A percentile compares a stretch with the other conserved stretches of the same genome.
Conservation (phyloP, 2,797 vertebrate species). For the Anguilla pacifica region DNA sequence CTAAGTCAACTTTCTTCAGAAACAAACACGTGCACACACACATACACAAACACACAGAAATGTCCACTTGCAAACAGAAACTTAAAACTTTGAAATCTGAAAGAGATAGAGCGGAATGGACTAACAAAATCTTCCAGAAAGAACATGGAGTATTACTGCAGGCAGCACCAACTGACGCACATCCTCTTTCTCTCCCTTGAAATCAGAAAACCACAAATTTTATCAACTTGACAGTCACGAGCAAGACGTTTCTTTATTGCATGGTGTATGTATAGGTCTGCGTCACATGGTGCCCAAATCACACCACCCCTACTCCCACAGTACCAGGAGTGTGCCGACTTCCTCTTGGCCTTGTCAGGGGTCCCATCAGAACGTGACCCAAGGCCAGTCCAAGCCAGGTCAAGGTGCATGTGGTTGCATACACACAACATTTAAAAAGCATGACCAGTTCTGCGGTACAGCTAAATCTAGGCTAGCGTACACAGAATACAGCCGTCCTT, state of each 20-base stretch:
- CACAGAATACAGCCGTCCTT: neutral
- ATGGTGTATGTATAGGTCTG: neutral
- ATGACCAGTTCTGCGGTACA: neutral
- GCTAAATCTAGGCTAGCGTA: neutral
- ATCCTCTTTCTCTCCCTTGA: neutral
- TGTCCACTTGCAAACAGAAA: neutral
- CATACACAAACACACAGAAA: constrained; percentile 20
- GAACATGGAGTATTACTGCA: neutral
- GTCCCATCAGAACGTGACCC: neutral
- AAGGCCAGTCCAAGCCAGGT: neutral
- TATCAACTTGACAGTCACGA: neutral
- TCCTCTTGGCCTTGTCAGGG: neutral
- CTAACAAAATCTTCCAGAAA: neutral
- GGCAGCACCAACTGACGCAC: neutral
- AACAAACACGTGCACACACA: neutral
- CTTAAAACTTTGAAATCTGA: neutral
- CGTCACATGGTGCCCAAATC: neutral
- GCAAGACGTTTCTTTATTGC: neutral
- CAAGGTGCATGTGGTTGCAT: neutral
- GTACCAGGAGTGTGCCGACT: neutral
- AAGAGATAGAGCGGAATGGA: neutral
- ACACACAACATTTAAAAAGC: neutral
- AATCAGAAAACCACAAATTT: neutral
- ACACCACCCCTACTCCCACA: neutral
- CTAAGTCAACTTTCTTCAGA: neutral